Percentiles rank a stretch among this genome's conserved stretches.
These are phyloP conservation scores for Gnatocerus cornutus DNA, from an alignment of 2,888 invertebrate species.

Conservation along the genomic window DNA sequence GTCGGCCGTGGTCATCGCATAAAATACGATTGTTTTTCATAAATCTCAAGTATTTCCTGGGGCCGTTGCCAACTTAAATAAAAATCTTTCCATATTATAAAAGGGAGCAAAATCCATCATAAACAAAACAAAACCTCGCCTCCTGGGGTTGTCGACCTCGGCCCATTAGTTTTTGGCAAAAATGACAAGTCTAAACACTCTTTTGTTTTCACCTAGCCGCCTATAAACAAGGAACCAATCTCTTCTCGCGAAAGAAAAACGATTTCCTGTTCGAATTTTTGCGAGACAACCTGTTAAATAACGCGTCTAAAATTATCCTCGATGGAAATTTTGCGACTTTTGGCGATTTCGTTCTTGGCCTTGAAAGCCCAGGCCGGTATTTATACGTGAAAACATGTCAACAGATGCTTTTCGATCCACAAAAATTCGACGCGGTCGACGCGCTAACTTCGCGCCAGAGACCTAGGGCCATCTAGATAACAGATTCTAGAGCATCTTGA, in stretches of 20 bases:
- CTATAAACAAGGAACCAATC: slow-evolving; percentile 29
- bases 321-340: too few relatives aligned
- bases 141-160: slow-evolving; percentile 19
- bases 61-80: slow-evolving; percentile 52
- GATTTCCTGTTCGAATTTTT: slow-evolving; percentile 19
- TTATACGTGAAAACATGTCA: slow-evolving; percentile 8
- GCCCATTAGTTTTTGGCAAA: slow-evolving; percentile 23
- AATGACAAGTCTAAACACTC: neutral
- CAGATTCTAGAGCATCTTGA: slow-evolving; percentile 25
- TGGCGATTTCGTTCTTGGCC: neutral
- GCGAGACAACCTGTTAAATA: slow-evolving; percentile 50
- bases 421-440: too few relatives aligned
- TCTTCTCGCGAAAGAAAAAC: slow-evolving; percentile 17
- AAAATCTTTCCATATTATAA: slow-evolving; percentile 30
- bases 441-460: too few relatives aligned
- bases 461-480: too few relatives aligned
- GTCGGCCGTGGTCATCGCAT: neutral
- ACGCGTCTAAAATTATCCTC: neutral
- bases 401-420: slow-evolving; percentile 32
- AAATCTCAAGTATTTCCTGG: slow-evolving; percentile 46
- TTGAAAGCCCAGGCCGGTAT: slow-evolving; percentile 5
- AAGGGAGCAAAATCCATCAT: slow-evolving; percentile 1
- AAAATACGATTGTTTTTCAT: neutral
- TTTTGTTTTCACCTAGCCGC: slow-evolving; percentile 9
- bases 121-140: too few relatives aligned